These are phyloP conservation scores for Blomia tropicalis DNA, from an alignment of 2,888 invertebrate species.

Conservation along the genomic window DNA sequence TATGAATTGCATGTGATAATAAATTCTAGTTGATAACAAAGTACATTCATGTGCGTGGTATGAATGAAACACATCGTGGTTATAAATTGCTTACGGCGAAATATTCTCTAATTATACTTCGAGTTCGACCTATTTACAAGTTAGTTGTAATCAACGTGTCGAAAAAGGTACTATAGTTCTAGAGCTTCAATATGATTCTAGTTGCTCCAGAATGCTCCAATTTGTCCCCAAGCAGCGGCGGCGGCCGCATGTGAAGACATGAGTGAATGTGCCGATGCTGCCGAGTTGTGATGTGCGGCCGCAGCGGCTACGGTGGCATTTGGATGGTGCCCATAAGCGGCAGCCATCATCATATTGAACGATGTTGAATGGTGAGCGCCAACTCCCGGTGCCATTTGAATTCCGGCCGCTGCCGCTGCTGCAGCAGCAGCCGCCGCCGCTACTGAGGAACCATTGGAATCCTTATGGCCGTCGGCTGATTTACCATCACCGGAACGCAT, in stretches of 20 bases:
- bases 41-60: too few relatives aligned
- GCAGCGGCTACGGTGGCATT: not conserved
- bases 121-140: too few relatives aligned
- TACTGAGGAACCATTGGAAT: not conserved
- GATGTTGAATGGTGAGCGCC: not conserved
- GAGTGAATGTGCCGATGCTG: not conserved
- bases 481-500: not conserved
- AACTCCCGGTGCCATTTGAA: not conserved
- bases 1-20: too few relatives aligned
- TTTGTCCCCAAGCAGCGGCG: conserved; percentile 1
- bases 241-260: not conserved
- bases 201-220: conserved; percentile 5
- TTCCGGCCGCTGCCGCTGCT: conserved; percentile 5
- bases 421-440: conserved; percentile 4
- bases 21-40: too few relatives aligned
- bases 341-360: conserved; percentile 12
- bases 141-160: not conserved
- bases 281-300: not conserved
- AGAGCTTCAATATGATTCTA: too few relatives aligned
- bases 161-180: too few relatives aligned
- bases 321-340: conserved; percentile 9
- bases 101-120: too few relatives aligned
- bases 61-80: not conserved
- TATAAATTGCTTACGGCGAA: too few relatives aligned
- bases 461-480: not conserved